Conservation (phyloP, 2,113 vertebrate species). For the Saguinus imperator region DNA sequence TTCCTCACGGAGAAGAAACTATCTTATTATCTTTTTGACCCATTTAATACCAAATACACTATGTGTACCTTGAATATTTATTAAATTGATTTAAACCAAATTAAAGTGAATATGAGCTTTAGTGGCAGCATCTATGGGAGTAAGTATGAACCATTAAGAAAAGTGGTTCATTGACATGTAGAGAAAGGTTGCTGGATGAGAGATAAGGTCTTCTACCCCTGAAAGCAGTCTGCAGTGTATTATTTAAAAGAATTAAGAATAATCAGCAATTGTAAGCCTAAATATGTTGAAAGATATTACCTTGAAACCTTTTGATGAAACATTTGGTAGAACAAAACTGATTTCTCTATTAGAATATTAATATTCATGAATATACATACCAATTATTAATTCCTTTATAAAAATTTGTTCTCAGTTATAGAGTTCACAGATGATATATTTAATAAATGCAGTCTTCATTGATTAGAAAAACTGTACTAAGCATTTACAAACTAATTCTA, state of each 20-base stretch:
- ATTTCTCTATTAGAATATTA: conserved; percentile 42
- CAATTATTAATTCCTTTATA: conserved; percentile 39
- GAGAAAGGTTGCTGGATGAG: not conserved
- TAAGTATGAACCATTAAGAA: not conserved
- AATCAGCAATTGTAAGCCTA: conserved; percentile 3
- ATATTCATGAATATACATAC: conserved; percentile 2
- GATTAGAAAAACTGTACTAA: conserved; percentile 42
- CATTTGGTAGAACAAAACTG: conserved; percentile 18
- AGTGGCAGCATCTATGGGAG: not conserved
- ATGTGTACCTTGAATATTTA: not conserved
- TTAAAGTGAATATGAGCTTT: not conserved
- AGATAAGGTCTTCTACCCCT: not conserved
- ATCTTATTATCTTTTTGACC: not conserved
- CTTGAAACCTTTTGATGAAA: conserved; percentile 47
- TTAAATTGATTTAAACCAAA: not conserved
- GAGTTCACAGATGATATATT: not conserved
- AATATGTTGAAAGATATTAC: not conserved
- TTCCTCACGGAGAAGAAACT: not conserved
- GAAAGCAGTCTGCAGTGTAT: not conserved
- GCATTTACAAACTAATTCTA: conserved; percentile 35
- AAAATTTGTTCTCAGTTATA: conserved; percentile 27
- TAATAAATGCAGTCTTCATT: conserved; percentile 21
- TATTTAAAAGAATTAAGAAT: not conserved
- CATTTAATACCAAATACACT: not conserved
- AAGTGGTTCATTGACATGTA: not conserved